Percentiles rank a stretch among this genome's conserved stretches.
phyloP scores from a whole-genome alignment of 2,797 vertebrate species.

The Propithecus deckenii region DNA sequence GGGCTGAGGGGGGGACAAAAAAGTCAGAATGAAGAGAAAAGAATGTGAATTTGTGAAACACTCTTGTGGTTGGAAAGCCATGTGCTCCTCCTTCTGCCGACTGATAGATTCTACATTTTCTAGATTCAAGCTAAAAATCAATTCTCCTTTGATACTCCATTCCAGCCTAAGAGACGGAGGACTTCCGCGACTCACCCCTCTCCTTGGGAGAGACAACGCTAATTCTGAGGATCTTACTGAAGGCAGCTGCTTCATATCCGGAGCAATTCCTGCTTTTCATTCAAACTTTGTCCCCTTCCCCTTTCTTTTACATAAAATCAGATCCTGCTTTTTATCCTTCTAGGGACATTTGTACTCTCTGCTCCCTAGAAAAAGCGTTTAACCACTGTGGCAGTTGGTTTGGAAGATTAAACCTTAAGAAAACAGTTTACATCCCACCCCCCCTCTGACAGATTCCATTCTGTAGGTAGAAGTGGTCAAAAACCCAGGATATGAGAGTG shows the following conservation, averaged over 20 bases:
- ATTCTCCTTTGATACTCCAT: neutral
- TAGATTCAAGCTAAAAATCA: neutral
- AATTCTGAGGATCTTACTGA: neutral
- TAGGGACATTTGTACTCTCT: neutral
- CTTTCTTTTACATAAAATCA: neutral
- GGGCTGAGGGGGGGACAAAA: too few species aligned
- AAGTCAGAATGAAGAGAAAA: neutral
- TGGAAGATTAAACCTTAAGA: neutral
- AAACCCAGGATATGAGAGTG: neutral
- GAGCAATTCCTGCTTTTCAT: neutral
- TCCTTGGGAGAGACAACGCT: neutral
- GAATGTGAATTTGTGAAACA: neutral
- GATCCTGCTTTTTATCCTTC: neutral
- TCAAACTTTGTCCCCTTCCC: neutral
- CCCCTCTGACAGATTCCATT: neutral
- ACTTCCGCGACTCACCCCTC: fast-evolving
- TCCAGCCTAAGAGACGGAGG: fast-evolving
- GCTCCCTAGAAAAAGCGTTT: neutral
- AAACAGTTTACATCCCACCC: neutral
- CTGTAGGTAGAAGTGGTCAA: too few species aligned
- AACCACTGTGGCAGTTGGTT: neutral
- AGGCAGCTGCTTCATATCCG: neutral
- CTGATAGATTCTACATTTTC: neutral
- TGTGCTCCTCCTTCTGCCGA: neutral
- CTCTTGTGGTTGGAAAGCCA: neutral